Evolutionary conservation across 2,888 invertebrate genomes (phyloP), one percentile per base, ranked within the genome.

Genomic region (Hypena proboscidalis): DNA sequence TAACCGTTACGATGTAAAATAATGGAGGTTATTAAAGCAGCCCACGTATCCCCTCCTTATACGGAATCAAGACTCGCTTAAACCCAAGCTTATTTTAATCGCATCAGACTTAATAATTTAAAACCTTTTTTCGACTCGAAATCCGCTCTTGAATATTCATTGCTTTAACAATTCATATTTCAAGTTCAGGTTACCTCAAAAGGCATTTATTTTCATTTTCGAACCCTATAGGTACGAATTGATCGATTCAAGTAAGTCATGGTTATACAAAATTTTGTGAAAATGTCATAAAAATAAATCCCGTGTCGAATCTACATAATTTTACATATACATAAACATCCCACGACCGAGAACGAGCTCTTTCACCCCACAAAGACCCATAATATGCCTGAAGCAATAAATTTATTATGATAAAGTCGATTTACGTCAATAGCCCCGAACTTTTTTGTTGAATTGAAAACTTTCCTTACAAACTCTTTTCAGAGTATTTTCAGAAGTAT

Each of bases 351-450:
- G 41, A 58, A 54, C 51, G 43, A 42, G 51, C 58, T 41, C 33
- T 58, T 50, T 50, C 41, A 58, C 63, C 55, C 55, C 37, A 58
- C 54, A 65, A 53, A 60, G 43, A 46, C 35, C 52, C 53, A 22
- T 60, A 62, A 60, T 60, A 49, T 49, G 65, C 66, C 49, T 43
- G 32, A 25, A 47, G 65, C 66, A 61, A 65, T 63, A 65, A 63
- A 63, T 61, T 65, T 65, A 65, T 65, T 65, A 63, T 58, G 63
- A 61, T 52, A 55, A 63, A 61, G 52, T 61, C 58, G 52, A 65
- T 61, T 58, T 58, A 61, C 58, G 66, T 61, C 58, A 61, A 65
- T 63, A 52, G 51, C 47, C 39, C 5, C 38, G 30, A 63, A 63
- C 50, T 63, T 65, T 47, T 64, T 61, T 52, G 47, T 55, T 52